Evolutionary conservation across 2,888 invertebrate species (phyloP), one percentile per base, ranked within the genome.

Genomic region (Lochmaea crataegi): DNA sequence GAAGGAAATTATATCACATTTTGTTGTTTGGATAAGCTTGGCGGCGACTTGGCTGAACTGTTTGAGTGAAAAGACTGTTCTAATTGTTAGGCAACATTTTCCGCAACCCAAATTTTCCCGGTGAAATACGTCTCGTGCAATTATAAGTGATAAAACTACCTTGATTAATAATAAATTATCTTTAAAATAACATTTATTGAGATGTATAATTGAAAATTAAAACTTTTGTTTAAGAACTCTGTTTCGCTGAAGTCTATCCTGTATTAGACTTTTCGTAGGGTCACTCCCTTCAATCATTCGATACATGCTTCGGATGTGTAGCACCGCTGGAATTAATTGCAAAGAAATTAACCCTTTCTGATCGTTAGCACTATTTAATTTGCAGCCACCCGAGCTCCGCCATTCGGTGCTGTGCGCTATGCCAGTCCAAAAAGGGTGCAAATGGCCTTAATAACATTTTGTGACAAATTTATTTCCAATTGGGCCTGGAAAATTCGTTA

Each of bases 281-380:
- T 74, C 69, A 76, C 75, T 75, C 81, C 81, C 80, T 77, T 79
- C 80, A 74, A 79, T 79, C 77, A 78, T 78, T 77, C 75, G 81
- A 81, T 79, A 80, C 79, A 80, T 79, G 79, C 76, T 73, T 71
- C 69, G 76, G 75, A 78, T 77, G 68, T 78, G 69, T 76, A 76
- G 72, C 77, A 76, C 79, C 74, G 75, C 53, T 75, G 78, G 74
- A 77, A 79, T 78, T 81, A 79, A 81, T 80, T 80, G 77, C 79
- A 71, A 81, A 81, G 79, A 79, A 80, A 80, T 79, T 80, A 79
- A 81, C 80, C 81, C 81, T 76, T 76, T 78, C 76, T 68, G 76
- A 77, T 79, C 78, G 79, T 80, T 77, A 78, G 75, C 79, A 76
- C 78, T 77, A 77, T 80, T 79, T 78, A 80, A 80, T 80, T 80